Conservation (phyloP, 2,797 vertebrate genomes). For the Aulostomus chinensis region DNA sequence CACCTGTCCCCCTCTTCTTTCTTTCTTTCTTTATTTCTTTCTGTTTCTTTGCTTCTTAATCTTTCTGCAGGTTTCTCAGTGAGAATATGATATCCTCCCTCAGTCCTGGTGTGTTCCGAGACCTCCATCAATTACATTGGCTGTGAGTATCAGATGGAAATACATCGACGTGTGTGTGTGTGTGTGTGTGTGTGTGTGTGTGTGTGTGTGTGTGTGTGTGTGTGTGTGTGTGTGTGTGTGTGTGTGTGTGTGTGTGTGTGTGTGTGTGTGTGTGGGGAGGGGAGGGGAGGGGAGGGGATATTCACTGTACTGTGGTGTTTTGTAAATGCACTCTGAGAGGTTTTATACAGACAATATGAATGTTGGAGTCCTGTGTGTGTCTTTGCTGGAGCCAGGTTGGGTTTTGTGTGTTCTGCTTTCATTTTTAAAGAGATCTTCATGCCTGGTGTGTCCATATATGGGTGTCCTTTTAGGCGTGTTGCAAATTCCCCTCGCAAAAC, state of each 20-base stretch:
- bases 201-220: too few species aligned
- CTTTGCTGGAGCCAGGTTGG: background rate
- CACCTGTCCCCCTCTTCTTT: too few species aligned
- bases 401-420: background rate
- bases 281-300: too few species aligned
- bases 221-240: too few species aligned
- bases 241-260: too few species aligned
- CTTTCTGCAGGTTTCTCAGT: slow-evolving; percentile 78
- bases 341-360: too few species aligned
- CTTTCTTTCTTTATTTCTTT: background rate
- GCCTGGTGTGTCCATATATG: background rate
- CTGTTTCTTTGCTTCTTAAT: background rate
- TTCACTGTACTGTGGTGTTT: too few species aligned
- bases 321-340: too few species aligned
- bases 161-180: background rate
- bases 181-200: background rate
- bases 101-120: slow-evolving; percentile 79
- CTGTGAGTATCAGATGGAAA: slow-evolving; percentile 78
- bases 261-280: too few species aligned
- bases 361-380: too few species aligned
- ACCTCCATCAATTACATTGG: slow-evolving; percentile 80
- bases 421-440: background rate
- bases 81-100: slow-evolving; percentile 79
- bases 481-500: slow-evolving; percentile 3
- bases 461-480: background rate